Base-by-base conservation (phyloP, 2,888 invertebrate species). In the Buathra laborator region DNA sequence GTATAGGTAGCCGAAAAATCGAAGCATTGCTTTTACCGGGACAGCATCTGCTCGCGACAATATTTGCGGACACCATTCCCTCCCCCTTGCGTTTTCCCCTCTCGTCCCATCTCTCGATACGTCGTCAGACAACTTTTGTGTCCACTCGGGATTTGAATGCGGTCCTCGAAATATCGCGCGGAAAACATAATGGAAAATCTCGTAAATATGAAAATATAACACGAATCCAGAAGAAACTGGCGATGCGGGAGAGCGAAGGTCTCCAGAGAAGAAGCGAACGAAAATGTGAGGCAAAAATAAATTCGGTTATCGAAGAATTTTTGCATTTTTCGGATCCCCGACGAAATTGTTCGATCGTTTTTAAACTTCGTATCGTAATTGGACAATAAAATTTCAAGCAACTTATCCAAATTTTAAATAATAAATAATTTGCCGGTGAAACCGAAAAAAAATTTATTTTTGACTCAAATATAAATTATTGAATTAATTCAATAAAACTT, bases 31-130 rank as follows among this genome's bases (percentile, higher is more conserved):
- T 71, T 66, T 77, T 70, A 59, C 66, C 51, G 87, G 86, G 89
- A 92, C 92, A 70, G 59, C 84, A 93, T 93, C 93, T 93, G 93
- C 90, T 87, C 89, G 89, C 92, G 91, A 93, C 93, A 93, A 93
- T 93, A 90, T 93, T 94, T 93, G 81, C 84, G 91, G 91, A 93
- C 91, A 92, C 85, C 85, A n/a, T 43, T 56, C 14, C 48, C 68
- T 3, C 32, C 1, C 19, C 24, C 19, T 3, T 16, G 19, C 9
- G 14, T n/a, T 29, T 5, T 10, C 43, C 51, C 24, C 51, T 43
- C 19, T 44, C 24, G 12, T 59, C 14, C n/a, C 24, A 37, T 68
- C 64, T 24, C 24, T 14, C 75, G 62, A 68, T 76, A 68, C 37
- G 46, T 48, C 72, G 88, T 85, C 88, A 88, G 88, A 88, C 86